Conservation (phyloP, 2,888 invertebrate genomes). For the Encarsia formosa region DNA sequence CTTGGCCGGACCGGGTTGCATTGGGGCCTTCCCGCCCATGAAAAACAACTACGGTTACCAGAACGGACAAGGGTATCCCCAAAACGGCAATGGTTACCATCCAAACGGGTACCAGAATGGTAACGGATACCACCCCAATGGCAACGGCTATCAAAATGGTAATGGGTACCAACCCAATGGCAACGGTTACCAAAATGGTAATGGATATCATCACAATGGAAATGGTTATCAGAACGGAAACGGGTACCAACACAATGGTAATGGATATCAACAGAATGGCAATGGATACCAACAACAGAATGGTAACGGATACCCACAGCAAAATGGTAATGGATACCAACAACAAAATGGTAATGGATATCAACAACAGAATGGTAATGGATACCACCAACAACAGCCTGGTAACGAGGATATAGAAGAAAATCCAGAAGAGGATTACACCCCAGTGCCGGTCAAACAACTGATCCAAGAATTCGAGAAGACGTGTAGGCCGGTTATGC, state of each 20-base stretch:
- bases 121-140: neutral
- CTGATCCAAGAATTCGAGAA: slow-evolving; percentile 63
- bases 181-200: slow-evolving; percentile 22
- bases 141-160: slow-evolving; percentile 33
- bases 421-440: slow-evolving; percentile 41
- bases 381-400: slow-evolving; percentile 15
- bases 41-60: too few relatives aligned
- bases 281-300: slow-evolving; percentile 2
- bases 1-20: neutral
- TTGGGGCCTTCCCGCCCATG: slow-evolving; percentile 13
- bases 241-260: slow-evolving; percentile 5
- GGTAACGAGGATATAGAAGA: slow-evolving; percentile 47
- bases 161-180: neutral
- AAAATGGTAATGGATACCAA: neutral
- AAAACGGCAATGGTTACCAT: slow-evolving; percentile 26
- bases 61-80: neutral
- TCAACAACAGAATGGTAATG: slow-evolving; percentile 1
- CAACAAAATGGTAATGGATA: slow-evolving; percentile 1
- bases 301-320: neutral
- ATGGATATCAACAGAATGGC: slow-evolving; percentile 1
- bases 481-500: slow-evolving; percentile 57
- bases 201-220: neutral
- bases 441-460: slow-evolving; percentile 50
- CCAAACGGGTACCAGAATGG: slow-evolving; percentile 25
- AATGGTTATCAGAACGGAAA: slow-evolving; percentile 10